Evolutionary conservation across 2,888 invertebrate genomes (phyloP).

Genomic region (Plagodis pulveraria): DNA sequence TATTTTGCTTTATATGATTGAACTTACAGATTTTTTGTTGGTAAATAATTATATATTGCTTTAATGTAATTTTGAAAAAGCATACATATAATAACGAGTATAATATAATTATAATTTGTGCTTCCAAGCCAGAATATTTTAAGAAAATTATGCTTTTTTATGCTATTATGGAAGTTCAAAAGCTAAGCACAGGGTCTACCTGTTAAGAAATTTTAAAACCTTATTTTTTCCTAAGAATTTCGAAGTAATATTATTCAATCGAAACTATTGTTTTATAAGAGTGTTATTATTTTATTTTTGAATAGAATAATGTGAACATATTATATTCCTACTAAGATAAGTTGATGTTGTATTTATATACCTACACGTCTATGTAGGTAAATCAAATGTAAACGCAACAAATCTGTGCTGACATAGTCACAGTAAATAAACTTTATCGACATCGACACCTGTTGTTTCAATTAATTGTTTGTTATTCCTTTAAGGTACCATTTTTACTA

Average conservation of each 20-base stretch:
- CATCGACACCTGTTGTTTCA: background rate
- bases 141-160: too few species aligned
- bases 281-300: conserved; percentile 29
- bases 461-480: too few species aligned
- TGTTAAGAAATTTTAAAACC: conserved; percentile 29
- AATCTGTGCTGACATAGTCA: conserved; percentile 19
- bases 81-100: too few species aligned
- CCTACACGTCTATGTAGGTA: conserved; percentile 14
- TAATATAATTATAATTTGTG: background rate
- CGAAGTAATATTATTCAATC: too few species aligned
- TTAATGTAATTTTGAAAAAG: too few species aligned
- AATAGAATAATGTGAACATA: conserved; percentile 21
- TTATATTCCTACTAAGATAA: conserved; percentile 36
- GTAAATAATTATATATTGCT: too few species aligned
- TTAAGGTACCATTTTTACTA: too few species aligned
- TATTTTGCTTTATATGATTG: too few species aligned
- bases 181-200: conserved; percentile 39
- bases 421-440: conserved; percentile 28
- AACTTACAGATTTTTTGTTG: too few species aligned
- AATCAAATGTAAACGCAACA: conserved; percentile 29
- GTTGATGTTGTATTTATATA: conserved; percentile 25
- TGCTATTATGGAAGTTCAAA: conserved; percentile 18
- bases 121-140: conserved; percentile 12
- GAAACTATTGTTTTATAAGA: conserved; percentile 19
- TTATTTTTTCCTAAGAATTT: conserved; percentile 25